phyloP scores from a whole-genome alignment of 2,113 vertebrate species.

The Plestiodon gilberti region DNA sequence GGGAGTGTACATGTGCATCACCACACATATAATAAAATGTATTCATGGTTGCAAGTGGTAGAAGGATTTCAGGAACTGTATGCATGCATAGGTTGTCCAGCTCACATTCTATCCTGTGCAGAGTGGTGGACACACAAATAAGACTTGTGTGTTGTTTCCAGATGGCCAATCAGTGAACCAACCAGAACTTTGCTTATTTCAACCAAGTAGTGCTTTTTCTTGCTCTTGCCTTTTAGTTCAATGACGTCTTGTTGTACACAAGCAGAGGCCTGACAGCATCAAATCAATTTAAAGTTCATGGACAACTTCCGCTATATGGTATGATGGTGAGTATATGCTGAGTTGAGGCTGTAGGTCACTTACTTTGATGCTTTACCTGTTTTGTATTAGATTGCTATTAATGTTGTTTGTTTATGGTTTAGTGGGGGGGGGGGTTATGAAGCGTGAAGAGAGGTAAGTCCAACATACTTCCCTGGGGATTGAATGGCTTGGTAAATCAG shows the following conservation, averaged over 20 bases:
- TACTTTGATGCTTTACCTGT: background rate
- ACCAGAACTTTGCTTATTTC: background rate
- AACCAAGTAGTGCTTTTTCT: conserved; percentile 33
- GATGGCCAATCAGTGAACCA: too few species aligned
- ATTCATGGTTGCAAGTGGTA: background rate
- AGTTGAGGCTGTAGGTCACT: background rate
- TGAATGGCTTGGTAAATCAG: background rate
- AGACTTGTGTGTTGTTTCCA: background rate
- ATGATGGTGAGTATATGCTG: conserved; percentile 88
- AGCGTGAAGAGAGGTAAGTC: background rate
- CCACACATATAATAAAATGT: background rate
- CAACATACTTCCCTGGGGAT: background rate
- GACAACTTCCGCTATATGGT: conserved; percentile 89
- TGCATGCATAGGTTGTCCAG: background rate
- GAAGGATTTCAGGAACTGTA: background rate
- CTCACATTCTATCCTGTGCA: background rate
- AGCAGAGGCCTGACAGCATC: conserved; percentile 91
- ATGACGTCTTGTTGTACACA: conserved; percentile 91
- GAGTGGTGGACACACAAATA: background rate
- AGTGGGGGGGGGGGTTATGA: too few species aligned
- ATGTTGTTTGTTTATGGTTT: background rate
- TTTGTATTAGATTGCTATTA: background rate
- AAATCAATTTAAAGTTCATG: conserved; percentile 97
- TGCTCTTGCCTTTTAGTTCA: conserved; percentile 81
- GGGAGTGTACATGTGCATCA: background rate